phyloP scores from a whole-genome alignment of 2,888 invertebrate species.

The Zhuqinia jingwanae region DNA sequence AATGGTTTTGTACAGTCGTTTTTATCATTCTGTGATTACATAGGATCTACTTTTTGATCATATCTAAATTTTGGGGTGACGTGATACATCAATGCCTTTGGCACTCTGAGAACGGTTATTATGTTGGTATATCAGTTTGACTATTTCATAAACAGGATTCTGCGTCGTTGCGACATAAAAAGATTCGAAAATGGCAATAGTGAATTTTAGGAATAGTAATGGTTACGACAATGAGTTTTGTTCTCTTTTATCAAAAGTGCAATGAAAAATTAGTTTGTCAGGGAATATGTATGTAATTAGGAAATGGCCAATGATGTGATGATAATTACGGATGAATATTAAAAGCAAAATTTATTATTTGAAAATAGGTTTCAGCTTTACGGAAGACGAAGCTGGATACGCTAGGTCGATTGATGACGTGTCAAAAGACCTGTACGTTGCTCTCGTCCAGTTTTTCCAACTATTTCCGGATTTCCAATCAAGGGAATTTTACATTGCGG shows the following conservation, averaged over 20 bases:
- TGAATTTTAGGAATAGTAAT: too few relatives aligned
- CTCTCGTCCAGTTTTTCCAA: constrained; percentile 90
- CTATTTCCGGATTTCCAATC: constrained; percentile 89
- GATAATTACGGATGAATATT: background rate
- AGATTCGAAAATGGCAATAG: too few relatives aligned
- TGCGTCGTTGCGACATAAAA: too few relatives aligned
- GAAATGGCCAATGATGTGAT: too few relatives aligned
- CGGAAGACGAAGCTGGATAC: constrained; percentile 88
- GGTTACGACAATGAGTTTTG: too few relatives aligned
- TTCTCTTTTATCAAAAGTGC: too few relatives aligned
- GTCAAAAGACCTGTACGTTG: constrained; percentile 89
- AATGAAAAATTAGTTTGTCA: too few relatives aligned
- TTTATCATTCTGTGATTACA: too few relatives aligned
- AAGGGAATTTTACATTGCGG: constrained; percentile 92
- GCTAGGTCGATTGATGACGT: constrained; percentile 90
- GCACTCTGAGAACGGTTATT: background rate
- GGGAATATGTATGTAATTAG: too few relatives aligned
- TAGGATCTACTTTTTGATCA: background rate
- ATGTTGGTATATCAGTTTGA: too few relatives aligned
- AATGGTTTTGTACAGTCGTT: constrained; percentile 4
- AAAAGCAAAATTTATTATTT: background rate
- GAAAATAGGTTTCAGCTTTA: constrained; percentile 90
- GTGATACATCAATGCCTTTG: constrained; percentile 8
- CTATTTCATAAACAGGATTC: too few relatives aligned
- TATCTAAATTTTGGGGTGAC: constrained; percentile 19